Percentiles rank a stretch among this genome's conserved stretches.
These are phyloP conservation scores for Drosophila prosaltans DNA, from an alignment of 1,140 invertebrate genomes.

Conservation along the genomic window DNA sequence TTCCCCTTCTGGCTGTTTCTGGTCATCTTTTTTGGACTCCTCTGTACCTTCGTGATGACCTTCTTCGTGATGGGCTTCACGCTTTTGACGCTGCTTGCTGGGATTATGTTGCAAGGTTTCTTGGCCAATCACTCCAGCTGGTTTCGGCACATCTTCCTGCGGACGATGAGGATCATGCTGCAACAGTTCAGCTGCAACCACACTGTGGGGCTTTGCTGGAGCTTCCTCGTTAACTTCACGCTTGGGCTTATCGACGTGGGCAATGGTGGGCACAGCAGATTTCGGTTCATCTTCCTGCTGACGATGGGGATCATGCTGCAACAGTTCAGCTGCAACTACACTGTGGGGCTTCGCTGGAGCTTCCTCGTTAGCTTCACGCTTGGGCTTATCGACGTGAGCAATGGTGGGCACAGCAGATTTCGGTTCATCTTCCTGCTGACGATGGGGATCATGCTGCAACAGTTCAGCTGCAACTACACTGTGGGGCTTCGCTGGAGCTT, in stretches of 20 bases:
- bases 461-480: constrained; percentile 22
- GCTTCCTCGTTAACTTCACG: constrained; percentile 31
- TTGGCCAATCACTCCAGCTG: not conserved
- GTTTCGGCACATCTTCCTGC: not conserved
- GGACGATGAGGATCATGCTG: constrained; percentile 24
- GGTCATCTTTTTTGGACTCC: not conserved
- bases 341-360: constrained; percentile 34
- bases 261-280: not conserved
- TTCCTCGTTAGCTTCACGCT: constrained; percentile 34
- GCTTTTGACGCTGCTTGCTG: not conserved
- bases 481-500: constrained; percentile 30
- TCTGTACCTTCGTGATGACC: not conserved
- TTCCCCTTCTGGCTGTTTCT: not conserved
- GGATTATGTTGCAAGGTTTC: too few species aligned
- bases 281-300: not conserved
- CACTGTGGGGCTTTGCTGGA: constrained; percentile 37
- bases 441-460: constrained; percentile 27
- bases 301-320: constrained; percentile 27
- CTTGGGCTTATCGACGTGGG: constrained; percentile 7
- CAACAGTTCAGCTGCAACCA: constrained; percentile 9
- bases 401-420: not conserved
- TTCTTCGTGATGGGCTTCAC: not conserved
- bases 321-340: constrained; percentile 11
- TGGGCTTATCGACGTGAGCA: not conserved
- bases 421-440: not conserved